Evolutionary conservation across 2,797 vertebrate genomes (phyloP), one percentile per base, ranked within the genome.

Genomic region (Fistularia tabacaria): DNA sequence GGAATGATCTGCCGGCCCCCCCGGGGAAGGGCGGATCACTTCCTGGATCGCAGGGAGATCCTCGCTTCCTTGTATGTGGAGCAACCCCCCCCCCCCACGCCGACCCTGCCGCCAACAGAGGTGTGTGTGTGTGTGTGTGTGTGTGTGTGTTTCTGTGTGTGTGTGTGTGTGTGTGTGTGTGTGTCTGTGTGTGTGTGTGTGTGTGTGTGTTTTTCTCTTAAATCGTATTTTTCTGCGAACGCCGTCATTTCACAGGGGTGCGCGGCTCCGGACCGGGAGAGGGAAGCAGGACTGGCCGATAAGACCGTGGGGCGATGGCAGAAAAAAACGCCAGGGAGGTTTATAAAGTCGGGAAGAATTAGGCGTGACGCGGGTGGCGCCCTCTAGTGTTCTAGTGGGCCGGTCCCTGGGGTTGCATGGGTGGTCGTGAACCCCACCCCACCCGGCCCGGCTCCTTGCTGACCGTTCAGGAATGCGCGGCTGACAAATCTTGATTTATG

Each of bases 11-110:
- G 68, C 54, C 76, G 76, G 85, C 83, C 77, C 25, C 25, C 25
- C 62, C 38, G 76, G 89, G 87, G 88, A 76, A 75, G 86, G 84
- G 84, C 73, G 88, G 83, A 91, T 92, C 88, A 87, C 90, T 94
- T 94, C 92, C 92, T 92, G 88, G 77, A 90, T 90, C 10, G 25
- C 12, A 48, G 70, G 81, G 76, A 83, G 79, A 83, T 82, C 71
- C 74, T 74, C 7, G 46, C 66, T 1, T 40, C 39, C 39, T 7
- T 10, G 66, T 53, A 10, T 42, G 55, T 69, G 39, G 25, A 25
- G 25, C 25, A 25, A 25, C 25, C 25, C 25, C 25, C n/a, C n/a
- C n/a, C n/a, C n/a, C n/a, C n/a, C n/a, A n/a, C n/a, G n/a, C n/a
- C n/a, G n/a, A n/a, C n/a, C n/a, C n/a, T n/a, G n/a, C n/a, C n/a